These are phyloP conservation scores for Prochilodus magdalenae DNA, from an alignment of 2,113 vertebrate species.

Conservation along the genomic window DNA sequence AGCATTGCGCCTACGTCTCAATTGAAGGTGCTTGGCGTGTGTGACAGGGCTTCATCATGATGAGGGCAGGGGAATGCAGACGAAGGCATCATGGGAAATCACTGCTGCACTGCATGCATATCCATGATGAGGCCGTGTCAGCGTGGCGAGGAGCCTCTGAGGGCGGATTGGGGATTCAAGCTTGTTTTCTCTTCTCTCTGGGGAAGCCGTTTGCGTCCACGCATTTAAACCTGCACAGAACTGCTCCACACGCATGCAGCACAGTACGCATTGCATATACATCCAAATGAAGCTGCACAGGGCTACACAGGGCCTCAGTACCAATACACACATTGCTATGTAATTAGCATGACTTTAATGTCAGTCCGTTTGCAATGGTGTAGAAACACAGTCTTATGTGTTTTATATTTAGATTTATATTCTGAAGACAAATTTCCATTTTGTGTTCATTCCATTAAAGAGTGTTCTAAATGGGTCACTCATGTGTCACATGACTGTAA, in stretches of 20 bases:
- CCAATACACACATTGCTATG: not conserved
- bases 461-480: no score
- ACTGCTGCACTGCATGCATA: constrained; percentile 66
- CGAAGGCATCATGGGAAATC: constrained; percentile 76
- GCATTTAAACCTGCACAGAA: constrained; percentile 20
- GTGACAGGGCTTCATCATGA: constrained; percentile 9
- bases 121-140: constrained; percentile 60
- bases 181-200: constrained; percentile 63
- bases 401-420: no score
- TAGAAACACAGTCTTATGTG: no score
- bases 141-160: constrained; percentile 29
- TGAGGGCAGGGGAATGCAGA: constrained; percentile 33
- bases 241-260: not conserved
- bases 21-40: not conserved
- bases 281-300: not conserved
- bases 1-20: not conserved
- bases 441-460: no score
- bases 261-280: not conserved
- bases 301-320: not conserved
- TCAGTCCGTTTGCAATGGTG: no score
- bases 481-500: no score
- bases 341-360: no score
- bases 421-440: no score
- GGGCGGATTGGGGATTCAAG: constrained; percentile 67
- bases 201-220: constrained; percentile 65